Evolutionary conservation across 2,113 vertebrate genomes (phyloP).

Genomic region (Phalacrocorax pelagicus): DNA sequence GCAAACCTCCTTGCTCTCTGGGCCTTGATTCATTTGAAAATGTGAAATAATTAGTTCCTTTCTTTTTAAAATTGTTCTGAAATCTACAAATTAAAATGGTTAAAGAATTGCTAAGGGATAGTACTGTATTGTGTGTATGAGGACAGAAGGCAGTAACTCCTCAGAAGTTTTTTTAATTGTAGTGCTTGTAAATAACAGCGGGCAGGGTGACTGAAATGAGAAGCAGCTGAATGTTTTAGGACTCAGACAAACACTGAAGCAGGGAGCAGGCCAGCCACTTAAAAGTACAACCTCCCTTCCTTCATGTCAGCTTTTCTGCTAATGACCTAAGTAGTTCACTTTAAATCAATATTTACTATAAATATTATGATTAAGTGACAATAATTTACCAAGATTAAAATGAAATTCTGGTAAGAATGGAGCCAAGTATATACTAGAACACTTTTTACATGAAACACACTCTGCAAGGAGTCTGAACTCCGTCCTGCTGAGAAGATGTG

Average conservation of each 20-base stretch:
- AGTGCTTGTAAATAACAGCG: neutral
- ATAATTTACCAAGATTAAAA: constrained; percentile 17
- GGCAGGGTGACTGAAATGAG: neutral
- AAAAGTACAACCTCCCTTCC: neutral
- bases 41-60: neutral
- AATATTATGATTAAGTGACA: constrained; percentile 14
- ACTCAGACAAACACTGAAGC: neutral
- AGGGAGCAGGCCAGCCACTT: constrained; percentile 3
- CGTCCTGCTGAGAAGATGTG: neutral
- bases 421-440: neutral
- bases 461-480: neutral
- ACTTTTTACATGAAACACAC: neutral
- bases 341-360: constrained; percentile 46
- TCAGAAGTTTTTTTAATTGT: neutral
- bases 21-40: neutral
- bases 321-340: neutral
- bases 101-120: neutral
- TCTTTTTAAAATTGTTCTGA: neutral
- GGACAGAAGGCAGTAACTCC: neutral
- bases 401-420: neutral
- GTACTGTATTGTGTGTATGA: neutral
- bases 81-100: neutral
- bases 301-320: neutral
- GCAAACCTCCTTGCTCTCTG: neutral
- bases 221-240: neutral